Conservation (phyloP, 2,113 vertebrate species). For the Malaclemys terrapin region DNA sequence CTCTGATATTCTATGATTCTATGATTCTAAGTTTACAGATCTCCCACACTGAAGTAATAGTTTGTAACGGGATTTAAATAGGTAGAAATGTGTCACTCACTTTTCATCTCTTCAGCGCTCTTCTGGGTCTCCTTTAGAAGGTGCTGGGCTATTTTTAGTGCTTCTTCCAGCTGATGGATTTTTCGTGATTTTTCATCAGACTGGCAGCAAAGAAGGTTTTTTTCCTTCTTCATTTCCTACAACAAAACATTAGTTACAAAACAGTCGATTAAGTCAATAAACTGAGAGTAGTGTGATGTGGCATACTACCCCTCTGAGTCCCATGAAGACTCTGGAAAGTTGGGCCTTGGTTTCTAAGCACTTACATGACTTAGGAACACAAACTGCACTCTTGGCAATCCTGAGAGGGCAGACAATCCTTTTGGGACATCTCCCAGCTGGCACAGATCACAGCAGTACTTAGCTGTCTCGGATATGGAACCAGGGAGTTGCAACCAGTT, state of each 20-base stretch:
- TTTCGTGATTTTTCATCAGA: too few relatives aligned
- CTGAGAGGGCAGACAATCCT: not conserved
- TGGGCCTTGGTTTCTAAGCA: not conserved
- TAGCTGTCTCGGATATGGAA: not conserved
- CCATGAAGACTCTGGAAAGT: not conserved
- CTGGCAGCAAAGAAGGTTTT: too few relatives aligned
- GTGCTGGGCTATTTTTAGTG: too few relatives aligned
- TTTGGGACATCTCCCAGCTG: not conserved
- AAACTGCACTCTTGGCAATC: not conserved
- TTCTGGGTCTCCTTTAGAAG: too few relatives aligned
- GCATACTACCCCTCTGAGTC: not conserved
- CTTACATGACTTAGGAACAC: not conserved
- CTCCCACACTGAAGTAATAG: too few relatives aligned
- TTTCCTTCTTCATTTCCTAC: too few relatives aligned
- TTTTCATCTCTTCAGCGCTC: too few relatives aligned
- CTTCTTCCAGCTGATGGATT: too few relatives aligned
- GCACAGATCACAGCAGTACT: too few relatives aligned
- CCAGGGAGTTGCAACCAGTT: not conserved
- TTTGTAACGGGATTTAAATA: too few relatives aligned
- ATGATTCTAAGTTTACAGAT: constrained; percentile 76
- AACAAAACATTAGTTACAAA: not conserved
- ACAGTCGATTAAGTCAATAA: not conserved
- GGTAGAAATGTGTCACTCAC: too few relatives aligned
- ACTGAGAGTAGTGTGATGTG: not conserved
- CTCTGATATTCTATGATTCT: constrained; percentile 59